phyloP scores from a whole-genome alignment of 2,888 invertebrate species.

The Mermis nigrescens region DNA sequence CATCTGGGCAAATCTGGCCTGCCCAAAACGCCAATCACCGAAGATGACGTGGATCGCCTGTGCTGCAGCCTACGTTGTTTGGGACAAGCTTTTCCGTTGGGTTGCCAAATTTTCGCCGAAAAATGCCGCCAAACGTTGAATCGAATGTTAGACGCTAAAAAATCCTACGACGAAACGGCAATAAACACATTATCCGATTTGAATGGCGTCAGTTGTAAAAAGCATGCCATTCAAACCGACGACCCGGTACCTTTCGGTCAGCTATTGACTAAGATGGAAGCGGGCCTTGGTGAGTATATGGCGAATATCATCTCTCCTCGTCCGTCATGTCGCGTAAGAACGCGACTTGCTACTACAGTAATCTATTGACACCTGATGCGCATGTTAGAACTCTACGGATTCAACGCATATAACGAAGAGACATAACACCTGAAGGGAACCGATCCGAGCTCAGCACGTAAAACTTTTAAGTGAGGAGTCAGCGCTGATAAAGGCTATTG shows the following conservation, averaged over 20 bases:
- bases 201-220: no score
- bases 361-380: no score
- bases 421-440: no score
- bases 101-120: slow-evolving; percentile 50
- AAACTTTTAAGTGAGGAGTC: no score
- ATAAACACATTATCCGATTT: slow-evolving; percentile 34
- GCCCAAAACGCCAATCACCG: slow-evolving; percentile 48
- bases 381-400: no score
- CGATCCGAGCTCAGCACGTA: no score
- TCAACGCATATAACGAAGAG: no score
- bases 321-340: no score
- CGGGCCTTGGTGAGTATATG: slow-evolving; percentile 39
- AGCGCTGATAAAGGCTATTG: no score
- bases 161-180: slow-evolving; percentile 49
- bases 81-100: slow-evolving; percentile 43
- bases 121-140: slow-evolving; percentile 58
- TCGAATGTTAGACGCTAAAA: slow-evolving; percentile 60
- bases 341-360: no score
- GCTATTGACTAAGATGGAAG: slow-evolving; percentile 37
- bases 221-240: not conserved
- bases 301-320: no score
- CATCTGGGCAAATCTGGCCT: slow-evolving; percentile 57
- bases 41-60: slow-evolving; percentile 77
- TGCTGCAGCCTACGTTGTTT: slow-evolving; percentile 42
- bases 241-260: slow-evolving; percentile 58